These are phyloP conservation scores for Thunnus maccoyii DNA, from an alignment of 2,113 vertebrate species.

Conservation along the genomic window DNA sequence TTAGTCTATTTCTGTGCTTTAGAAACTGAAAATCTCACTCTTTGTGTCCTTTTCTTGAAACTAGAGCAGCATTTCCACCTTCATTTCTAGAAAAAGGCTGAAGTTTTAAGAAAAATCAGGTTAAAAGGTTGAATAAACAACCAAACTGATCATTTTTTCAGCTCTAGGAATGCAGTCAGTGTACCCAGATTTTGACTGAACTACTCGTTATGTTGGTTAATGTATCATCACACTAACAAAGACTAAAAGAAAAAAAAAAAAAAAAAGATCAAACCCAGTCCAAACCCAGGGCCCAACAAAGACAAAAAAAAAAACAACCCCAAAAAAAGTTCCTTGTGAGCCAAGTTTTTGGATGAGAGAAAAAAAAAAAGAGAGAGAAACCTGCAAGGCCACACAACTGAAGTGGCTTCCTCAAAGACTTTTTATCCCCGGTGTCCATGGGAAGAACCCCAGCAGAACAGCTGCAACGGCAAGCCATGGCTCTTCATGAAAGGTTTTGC, in stretches of 20 bases:
- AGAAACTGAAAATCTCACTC: not conserved
- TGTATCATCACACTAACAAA: conserved; percentile 4
- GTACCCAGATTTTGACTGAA: not conserved
- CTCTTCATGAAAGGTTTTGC: conserved; percentile 96
- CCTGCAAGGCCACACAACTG: conserved; percentile 66
- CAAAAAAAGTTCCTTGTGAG: conserved; percentile 31
- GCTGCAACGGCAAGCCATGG: conserved; percentile 85
- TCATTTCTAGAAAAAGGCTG: not conserved
- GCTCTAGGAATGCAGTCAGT: not conserved
- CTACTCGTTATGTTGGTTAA: not conserved
- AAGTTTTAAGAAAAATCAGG: not conserved
- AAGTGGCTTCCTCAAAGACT: conserved; percentile 73
- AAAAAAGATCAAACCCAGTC: conserved; percentile 11
- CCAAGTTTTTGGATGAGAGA: conserved; percentile 50
- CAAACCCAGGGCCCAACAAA: conserved; percentile 29
- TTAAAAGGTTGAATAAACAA: not conserved
- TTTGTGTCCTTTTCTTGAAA: not conserved
- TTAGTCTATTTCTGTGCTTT: not conserved
- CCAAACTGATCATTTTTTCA: no score
- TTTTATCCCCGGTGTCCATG: conserved; percentile 87
- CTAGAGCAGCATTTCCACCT: not conserved
- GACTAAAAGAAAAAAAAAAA: not conserved
- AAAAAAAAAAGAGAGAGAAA: conserved; percentile 49
- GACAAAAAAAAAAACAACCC: conserved; percentile 13
- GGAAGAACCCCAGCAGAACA: conserved; percentile 97